These are phyloP conservation scores for Arrhopalites spinosus DNA, from an alignment of 2,888 invertebrate species.

Conservation along the genomic window DNA sequence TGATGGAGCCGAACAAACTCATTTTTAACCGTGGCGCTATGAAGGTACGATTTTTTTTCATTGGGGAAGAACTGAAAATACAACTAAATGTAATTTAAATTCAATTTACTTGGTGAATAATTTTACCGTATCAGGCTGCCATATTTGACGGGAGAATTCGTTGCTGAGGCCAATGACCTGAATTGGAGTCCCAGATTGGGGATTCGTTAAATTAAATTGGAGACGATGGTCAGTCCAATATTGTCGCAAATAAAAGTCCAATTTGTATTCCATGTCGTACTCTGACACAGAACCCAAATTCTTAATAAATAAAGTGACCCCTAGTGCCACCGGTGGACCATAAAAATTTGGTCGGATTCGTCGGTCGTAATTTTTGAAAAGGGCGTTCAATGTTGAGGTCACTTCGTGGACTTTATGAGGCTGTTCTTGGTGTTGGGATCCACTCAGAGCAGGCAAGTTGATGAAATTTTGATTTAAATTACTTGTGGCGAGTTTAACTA, in stretches of 20 bases:
- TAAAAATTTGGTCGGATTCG: conserved; percentile 10
- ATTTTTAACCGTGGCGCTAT: conserved; percentile 11
- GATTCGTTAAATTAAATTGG: not conserved
- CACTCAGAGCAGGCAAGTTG: no score
- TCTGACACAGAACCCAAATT: not conserved
- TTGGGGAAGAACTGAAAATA: conserved; percentile 28
- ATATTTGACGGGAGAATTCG: conserved; percentile 11
- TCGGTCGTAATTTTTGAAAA: not conserved
- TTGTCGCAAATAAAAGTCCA: conserved; percentile 28
- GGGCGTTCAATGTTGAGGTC: not conserved
- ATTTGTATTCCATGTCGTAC: conserved; percentile 21
- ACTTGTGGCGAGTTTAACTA: no score
- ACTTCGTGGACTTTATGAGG: not conserved
- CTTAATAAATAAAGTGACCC: not conserved
- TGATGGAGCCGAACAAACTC: conserved; percentile 15
- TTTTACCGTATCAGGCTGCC: conserved; percentile 25
- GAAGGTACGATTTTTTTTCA: conserved; percentile 25
- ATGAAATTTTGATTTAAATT: no score
- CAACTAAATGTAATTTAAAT: not conserved
- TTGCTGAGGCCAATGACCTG: not conserved
- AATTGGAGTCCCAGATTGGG: not conserved
- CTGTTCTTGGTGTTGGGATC: no score
- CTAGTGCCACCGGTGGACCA: conserved; percentile 36
- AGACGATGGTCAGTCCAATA: conserved; percentile 23
- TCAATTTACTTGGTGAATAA: not conserved